Conservation (phyloP, 2,113 vertebrate species). For the Orycteropus afer region DNA sequence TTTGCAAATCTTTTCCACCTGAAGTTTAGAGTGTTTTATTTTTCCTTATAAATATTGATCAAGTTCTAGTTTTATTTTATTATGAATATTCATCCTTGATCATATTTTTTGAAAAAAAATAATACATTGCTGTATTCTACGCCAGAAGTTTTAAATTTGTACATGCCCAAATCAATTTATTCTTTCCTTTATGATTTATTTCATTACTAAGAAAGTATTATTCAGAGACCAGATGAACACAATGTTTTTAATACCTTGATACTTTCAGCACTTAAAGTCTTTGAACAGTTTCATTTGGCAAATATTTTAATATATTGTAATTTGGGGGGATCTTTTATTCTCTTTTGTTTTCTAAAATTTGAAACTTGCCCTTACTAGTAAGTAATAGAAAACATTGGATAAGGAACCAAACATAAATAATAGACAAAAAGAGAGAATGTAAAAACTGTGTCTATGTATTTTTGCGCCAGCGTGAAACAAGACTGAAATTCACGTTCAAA, state of each 20-base stretch:
- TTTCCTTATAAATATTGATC: background rate
- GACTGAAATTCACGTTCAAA: background rate
- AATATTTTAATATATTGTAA: background rate
- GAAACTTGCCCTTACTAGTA: background rate
- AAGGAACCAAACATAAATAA: background rate
- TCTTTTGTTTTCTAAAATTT: background rate
- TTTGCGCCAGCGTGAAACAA: background rate
- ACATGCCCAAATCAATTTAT: background rate
- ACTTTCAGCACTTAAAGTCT: background rate
- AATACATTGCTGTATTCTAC: background rate
- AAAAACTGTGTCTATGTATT: background rate
- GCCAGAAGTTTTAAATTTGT: background rate
- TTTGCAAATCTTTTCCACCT: background rate
- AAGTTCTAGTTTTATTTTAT: background rate
- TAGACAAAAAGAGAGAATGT: background rate
- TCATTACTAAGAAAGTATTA: background rate
- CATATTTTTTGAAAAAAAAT: slow-evolving; percentile 9
- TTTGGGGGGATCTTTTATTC: background rate
- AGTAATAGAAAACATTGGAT: background rate
- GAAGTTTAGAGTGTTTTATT: background rate
- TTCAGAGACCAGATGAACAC: background rate
- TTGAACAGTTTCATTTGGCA: background rate
- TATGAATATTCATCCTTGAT: background rate
- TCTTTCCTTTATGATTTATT: slow-evolving; percentile 12
- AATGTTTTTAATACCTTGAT: background rate